Percentiles rank a stretch among this genome's conserved stretches.
phyloP scores from a whole-genome alignment of 1,140 invertebrate species.

The Drosophila kanapiae region DNA sequence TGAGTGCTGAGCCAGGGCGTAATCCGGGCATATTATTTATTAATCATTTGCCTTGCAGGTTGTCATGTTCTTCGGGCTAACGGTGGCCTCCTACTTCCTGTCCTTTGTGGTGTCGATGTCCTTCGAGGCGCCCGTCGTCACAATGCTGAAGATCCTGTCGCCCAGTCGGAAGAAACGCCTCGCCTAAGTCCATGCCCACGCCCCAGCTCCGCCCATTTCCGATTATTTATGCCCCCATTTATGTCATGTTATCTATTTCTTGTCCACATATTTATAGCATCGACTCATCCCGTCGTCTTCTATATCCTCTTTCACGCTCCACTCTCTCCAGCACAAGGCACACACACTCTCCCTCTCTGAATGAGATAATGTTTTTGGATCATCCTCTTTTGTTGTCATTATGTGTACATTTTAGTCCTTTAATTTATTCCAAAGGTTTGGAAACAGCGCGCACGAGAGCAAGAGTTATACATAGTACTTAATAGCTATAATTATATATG shows the following conservation, averaged over 20 bases:
- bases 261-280: slow-evolving; percentile 59
- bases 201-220: slow-evolving; percentile 27
- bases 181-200: slow-evolving; percentile 50
- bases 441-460: slow-evolving; percentile 43
- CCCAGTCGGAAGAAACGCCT: slow-evolving; percentile 88
- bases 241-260: slow-evolving; percentile 51
- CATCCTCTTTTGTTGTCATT: slow-evolving; percentile 63
- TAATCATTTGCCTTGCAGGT: slow-evolving; percentile 85
- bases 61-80: slow-evolving; percentile 91
- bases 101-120: slow-evolving; percentile 92
- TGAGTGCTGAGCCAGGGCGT: slow-evolving; percentile 81
- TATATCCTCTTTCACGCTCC: slow-evolving; percentile 7
- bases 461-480: slow-evolving; percentile 70
- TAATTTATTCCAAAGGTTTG: slow-evolving; percentile 32
- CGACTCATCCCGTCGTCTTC: slow-evolving; percentile 38
- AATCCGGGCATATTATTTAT: not conserved
- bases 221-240: slow-evolving; percentile 69
- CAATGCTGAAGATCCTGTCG: slow-evolving; percentile 92
- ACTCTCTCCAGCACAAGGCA: slow-evolving; percentile 8
- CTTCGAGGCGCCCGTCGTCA: slow-evolving; percentile 93
- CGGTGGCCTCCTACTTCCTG: slow-evolving; percentile 91
- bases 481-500: slow-evolving; percentile 75
- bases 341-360: not conserved
- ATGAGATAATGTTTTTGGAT: slow-evolving; percentile 30
- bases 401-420: slow-evolving; percentile 64